phyloP scores from a whole-genome alignment of 2,888 invertebrate genomes.

The Entomobrya multifasciata region DNA sequence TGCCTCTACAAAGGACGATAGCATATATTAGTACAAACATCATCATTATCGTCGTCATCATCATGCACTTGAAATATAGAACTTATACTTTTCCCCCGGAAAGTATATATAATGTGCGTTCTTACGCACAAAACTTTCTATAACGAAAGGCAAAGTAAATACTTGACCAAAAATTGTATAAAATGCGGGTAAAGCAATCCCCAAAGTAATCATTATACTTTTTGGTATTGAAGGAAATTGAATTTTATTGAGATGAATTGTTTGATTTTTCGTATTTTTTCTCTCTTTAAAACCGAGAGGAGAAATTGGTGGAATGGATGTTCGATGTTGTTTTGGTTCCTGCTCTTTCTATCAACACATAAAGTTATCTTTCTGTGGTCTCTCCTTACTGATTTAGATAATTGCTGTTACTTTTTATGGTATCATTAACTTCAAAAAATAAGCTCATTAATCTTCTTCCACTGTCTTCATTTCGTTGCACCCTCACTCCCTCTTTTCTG shows the following conservation, averaged over 20 bases:
- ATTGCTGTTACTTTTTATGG: constrained; percentile 67
- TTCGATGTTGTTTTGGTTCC: too few species aligned
- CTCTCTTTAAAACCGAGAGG: not conserved
- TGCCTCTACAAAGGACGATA: too few species aligned
- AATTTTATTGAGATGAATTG: constrained; percentile 68
- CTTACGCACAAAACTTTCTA: too few species aligned
- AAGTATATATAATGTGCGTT: too few species aligned
- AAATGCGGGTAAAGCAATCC: not conserved
- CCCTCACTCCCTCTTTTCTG: not conserved
- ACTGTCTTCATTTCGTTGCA: not conserved
- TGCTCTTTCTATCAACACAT: not conserved
- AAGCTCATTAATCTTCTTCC: constrained; percentile 67
- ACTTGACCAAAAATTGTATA: too few species aligned
- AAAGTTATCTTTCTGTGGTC: not conserved
- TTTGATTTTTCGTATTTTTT: constrained; percentile 45
- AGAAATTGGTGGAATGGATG: not conserved
- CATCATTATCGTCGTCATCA: constrained; percentile 8
- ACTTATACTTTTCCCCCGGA: constrained; percentile 3
- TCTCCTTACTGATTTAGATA: constrained; percentile 57
- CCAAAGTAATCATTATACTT: constrained; percentile 41
- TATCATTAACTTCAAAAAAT: constrained; percentile 67
- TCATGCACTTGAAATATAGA: constrained; percentile 21
- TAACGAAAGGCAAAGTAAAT: too few species aligned
- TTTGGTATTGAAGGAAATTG: constrained; percentile 52
- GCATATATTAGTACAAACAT: not conserved